Evolutionary conservation across 2,888 invertebrate genomes (phyloP).

Genomic region (Dryomyza anilis): DNA sequence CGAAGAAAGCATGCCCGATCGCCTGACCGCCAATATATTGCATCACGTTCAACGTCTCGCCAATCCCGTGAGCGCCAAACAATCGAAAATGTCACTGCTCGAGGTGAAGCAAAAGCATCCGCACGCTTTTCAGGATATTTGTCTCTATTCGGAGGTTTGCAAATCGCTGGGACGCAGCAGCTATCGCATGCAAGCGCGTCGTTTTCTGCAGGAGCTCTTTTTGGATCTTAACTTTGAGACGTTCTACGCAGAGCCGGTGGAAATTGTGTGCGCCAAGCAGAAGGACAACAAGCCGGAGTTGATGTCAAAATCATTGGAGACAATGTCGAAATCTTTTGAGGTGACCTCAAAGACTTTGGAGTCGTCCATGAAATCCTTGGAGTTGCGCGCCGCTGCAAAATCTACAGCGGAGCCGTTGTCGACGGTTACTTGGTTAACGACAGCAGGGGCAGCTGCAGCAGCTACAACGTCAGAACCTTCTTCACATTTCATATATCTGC

Average conservation of each 20-base stretch:
- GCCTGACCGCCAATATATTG: slow-evolving; percentile 64
- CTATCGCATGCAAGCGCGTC: slow-evolving; percentile 80
- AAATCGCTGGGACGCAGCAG: slow-evolving; percentile 77
- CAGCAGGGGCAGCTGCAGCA: not conserved
- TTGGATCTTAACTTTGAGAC: slow-evolving; percentile 79
- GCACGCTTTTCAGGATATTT: slow-evolving; percentile 79
- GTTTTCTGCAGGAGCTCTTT: slow-evolving; percentile 93
- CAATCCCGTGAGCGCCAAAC: slow-evolving; percentile 79
- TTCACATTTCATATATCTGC: not conserved
- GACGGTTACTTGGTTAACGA: not conserved
- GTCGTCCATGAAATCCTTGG: too few relatives aligned
- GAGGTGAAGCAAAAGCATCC: slow-evolving; percentile 76
- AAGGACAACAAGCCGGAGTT: slow-evolving; percentile 38
- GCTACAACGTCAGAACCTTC: slow-evolving; percentile 5
- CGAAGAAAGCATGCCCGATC: slow-evolving; percentile 59
- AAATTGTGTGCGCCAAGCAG: slow-evolving; percentile 59
- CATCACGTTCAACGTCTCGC: slow-evolving; percentile 76
- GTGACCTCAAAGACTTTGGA: not conserved
- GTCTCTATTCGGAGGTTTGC: slow-evolving; percentile 91
- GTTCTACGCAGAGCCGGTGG: slow-evolving; percentile 64
- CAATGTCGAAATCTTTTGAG: too few relatives aligned
- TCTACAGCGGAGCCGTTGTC: not conserved
- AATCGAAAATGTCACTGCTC: slow-evolving; percentile 81
- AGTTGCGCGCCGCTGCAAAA: not conserved
- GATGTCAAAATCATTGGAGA: not conserved